Conservation (phyloP, 2,113 vertebrate genomes). For the Xerus inauris region DNA sequence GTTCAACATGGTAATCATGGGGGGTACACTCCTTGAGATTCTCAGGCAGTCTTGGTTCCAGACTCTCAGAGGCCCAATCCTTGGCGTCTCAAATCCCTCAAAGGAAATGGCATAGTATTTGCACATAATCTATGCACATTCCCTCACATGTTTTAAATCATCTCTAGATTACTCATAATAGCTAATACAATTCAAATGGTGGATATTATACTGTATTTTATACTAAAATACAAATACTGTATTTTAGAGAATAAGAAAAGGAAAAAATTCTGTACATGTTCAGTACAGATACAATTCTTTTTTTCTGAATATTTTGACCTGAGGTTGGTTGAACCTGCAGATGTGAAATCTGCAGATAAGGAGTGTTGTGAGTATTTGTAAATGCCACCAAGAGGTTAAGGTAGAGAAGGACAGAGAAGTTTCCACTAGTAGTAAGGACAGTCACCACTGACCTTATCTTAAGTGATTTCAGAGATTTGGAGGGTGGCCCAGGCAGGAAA, state of each 20-base stretch:
- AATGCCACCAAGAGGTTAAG: neutral
- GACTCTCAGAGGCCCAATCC: neutral
- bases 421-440: neutral
- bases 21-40: too few relatives aligned
- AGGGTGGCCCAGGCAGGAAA: neutral
- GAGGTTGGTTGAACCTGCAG: neutral
- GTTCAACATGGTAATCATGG: neutral
- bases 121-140: neutral
- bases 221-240: neutral
- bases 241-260: neutral
- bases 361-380: accelerated
- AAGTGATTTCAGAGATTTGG: neutral
- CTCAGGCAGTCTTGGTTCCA: neutral
- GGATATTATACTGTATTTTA: neutral
- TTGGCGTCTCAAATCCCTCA: neutral
- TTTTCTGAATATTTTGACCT: neutral
- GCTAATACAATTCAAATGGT: neutral
- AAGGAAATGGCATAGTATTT: neutral
- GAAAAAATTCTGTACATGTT: neutral
- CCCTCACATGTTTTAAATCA: neutral
- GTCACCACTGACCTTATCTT: neutral
- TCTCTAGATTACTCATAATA: neutral
- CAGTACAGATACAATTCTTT: neutral
- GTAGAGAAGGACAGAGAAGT: neutral
- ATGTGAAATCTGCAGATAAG: neutral